These are phyloP conservation scores for Takifugu flavidus DNA, from an alignment of 2,113 vertebrate species.

Conservation along the genomic window DNA sequence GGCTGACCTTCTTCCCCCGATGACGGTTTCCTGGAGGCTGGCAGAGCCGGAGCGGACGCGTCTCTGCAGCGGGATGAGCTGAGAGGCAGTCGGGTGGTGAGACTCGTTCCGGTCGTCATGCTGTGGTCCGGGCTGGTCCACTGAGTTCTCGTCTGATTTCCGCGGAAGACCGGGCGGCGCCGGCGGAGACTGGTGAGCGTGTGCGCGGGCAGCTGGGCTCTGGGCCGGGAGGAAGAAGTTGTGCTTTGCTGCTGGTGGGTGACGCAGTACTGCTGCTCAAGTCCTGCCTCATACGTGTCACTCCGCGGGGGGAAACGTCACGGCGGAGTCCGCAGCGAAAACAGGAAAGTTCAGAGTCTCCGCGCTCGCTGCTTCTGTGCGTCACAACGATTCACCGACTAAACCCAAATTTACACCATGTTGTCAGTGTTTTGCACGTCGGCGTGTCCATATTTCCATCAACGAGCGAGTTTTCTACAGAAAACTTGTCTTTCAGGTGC, in stretches of 20 bases:
- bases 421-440: neutral
- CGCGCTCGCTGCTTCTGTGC: accelerated
- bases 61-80: conserved; percentile 10
- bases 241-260: conserved; percentile 8
- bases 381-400: accelerated
- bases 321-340: conserved; percentile 27
- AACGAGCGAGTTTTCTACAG: neutral
- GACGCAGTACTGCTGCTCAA: conserved; percentile 24
- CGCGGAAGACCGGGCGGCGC: conserved; percentile 24
- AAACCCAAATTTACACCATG: accelerated
- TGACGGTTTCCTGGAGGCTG: conserved; percentile 70
- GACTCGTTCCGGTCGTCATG: conserved; percentile 44
- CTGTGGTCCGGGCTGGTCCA: conserved; percentile 7
- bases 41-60: conserved; percentile 17
- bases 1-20: conserved; percentile 54
- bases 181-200: conserved; percentile 37
- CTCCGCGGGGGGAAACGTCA: conserved; percentile 41
- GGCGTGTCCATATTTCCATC: neutral
- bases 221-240: conserved; percentile 23
- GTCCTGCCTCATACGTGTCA: conserved; percentile 55
- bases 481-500: neutral
- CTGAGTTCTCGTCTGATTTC: conserved; percentile 8
- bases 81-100: neutral
- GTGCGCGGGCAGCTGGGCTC: neutral
- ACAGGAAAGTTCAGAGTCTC: accelerated